Base-by-base conservation (phyloP, 2,113 vertebrate genomes). In the Dicentrarchus labrax region DNA sequence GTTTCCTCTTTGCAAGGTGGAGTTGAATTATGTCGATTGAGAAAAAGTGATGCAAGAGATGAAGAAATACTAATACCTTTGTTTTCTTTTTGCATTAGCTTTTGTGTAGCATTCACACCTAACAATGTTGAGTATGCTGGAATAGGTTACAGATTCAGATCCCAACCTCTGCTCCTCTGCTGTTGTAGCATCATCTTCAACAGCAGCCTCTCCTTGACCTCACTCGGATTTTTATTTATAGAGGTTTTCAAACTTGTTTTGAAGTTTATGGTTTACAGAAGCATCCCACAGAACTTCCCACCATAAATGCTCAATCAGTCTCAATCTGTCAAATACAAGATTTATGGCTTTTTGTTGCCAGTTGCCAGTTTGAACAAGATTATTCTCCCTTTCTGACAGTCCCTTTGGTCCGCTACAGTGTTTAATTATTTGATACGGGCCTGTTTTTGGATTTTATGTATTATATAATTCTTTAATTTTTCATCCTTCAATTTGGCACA, bases 201-300 rank as follows among this genome's bases (percentile, higher is more conserved):
- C 66, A 65, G 79, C 85, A 72, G 84, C 68, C 92, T 96, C 85
- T 94, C 90, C 91, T 97, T 95, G 95, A 97, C 96, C 96, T 96
- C 94, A 92, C 96, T 88, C 93, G 96, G 96, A 96, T 97, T 96
- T 97, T 30, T 66, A 79, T 88, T 96, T 94, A 82, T 80, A 91
- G 92, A 88, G 93, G 94, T 80, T 96, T 96, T 96, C 94, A 92
- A 97, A 97, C 97, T 97, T 97, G 95, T 97, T 97, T 96, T 97
- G 95, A 97, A 98, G 96, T 97, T 96, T 96, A 94, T 91, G 89
- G 93, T 95, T 95, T 85, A 89, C 93, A 90, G 61, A 85, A 85
- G 82, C 83, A 13, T 82, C 62, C 54, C 45, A 22, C 50, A 54
- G 21, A 80, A 72, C 17, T 21, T 73, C 71, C 48, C 77, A 13